Base-by-base conservation (phyloP, 2,113 vertebrate genomes). In the Pleuronectes platessa region DNA sequence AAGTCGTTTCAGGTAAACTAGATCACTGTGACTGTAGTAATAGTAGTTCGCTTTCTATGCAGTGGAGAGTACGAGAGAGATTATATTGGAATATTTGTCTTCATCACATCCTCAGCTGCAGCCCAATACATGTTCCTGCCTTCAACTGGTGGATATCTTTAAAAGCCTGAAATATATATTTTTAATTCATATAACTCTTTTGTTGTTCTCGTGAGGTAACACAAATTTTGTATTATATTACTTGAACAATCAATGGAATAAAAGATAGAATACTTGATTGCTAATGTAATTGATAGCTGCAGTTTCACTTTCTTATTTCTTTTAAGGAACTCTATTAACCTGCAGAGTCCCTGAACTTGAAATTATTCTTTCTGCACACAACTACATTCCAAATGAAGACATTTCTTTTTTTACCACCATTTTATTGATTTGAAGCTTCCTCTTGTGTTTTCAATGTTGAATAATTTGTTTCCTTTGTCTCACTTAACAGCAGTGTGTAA, bases 21-120 rank as follows among this genome's bases (percentile, higher is more conserved):
- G 21, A 40, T 31, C 20, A 40, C 60, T 31, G 27, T 31, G 27
- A 31, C 27, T 31, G 6, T 31, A 70, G 51, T 14, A 55, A 54
- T 14, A 59, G 49, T 42, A 35, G 35, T 15, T 75, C 8, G 21
- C 58, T 63, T 47, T 14, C 13, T 24, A 40, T 45, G 24, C 54
- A 40, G 10, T 37, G 15, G 20, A 60, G 42, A 49, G 23, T 58
- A 31, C 11, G 24, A 40, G 27, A 68, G 10, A 21, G 31, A 42
- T 60, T 61, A 13, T 66, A 61, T 66, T 42, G 45, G 45, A 66
- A 17, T 66, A 61, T 66, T 42, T 54, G 45, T 71, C 47, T 13
- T 65, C 20, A 61, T 24, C 42, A 27, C 65, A 27, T 11, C 53
- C 12, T 56, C 42, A 17, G 49, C 37, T 80, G 37, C 59, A 56